Base-by-base conservation (phyloP, 1,140 invertebrate genomes). In the Choristoneura fumiferana region DNA sequence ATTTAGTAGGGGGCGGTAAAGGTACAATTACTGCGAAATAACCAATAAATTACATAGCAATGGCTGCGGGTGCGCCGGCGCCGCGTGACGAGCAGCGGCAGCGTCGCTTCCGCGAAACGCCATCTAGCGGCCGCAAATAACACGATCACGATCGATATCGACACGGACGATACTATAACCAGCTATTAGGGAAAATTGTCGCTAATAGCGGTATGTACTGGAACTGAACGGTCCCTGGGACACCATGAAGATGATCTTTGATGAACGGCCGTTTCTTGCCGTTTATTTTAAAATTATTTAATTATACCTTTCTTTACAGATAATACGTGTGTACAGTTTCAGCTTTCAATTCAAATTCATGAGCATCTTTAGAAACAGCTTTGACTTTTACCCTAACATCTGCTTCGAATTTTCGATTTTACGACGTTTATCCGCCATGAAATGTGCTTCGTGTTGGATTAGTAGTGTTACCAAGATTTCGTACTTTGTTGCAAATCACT, bases 11-110 rank as follows among this genome's bases (percentile, higher is more conserved):
- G 73, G 69, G 71, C 76, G 71, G 71, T 56, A 65, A 79, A 62
- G 74, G 71, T 81, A 67, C 81, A 82, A 85, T 85, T 85, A 85
- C 82, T 58, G 61, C 55, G 72, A 83, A 83, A 84, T 85, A 79
- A 76, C 64, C 69, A 76, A 84, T 82, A 84, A 82, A 84, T 84
- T 79, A 81, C 66, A 75, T 60, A 75, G 67, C 63, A 71, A 74
- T 69, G 62, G 57, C 52, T 33, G 54, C 40, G 65, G 22, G 60
- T 71, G 76, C 68, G 74, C 76, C 64, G 62, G 78, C 71, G 69
- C 71, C 69, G 75, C 79, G 79, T 82, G 79, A 81, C 72, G 73
- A 37, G 35, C 60, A 12, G 38, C 60, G 62, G 35, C 60, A 12
- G 38, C 60, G 62, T 65, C 54, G 73, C 66, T 85, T 85, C 82